Base-by-base conservation (phyloP, 2,888 invertebrate genomes). In the Pilophorus perplexus region DNA sequence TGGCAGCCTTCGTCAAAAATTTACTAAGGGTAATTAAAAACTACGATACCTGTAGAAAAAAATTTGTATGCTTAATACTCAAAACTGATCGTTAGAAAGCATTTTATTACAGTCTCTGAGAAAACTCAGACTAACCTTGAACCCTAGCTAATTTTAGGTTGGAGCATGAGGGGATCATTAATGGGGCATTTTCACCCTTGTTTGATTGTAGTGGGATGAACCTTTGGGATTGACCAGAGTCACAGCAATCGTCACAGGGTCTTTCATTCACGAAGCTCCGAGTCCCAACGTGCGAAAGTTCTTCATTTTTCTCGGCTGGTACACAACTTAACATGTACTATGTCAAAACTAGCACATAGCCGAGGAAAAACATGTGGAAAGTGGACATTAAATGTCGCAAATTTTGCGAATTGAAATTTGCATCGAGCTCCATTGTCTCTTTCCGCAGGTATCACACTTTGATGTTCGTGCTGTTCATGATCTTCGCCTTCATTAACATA, bases 161-260 rank as follows among this genome's bases (percentile, higher is more conserved):
- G n/a, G n/a, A n/a, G n/a, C n/a, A n/a, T n/a, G n/a, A n/a, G n/a
- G n/a, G n/a, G n/a, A n/a, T n/a, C 33, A 33, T 33, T 12, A 12
- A 33, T 33, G 6, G 33, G 12, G 6, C 6, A 6, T 33, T 6
- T 33, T 6, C 6, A 6, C 33, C 6, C 33, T 33, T 33, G 33
- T 55, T 55, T 12, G 3, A 6, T 2, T 44, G 44, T 27, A 59
- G 59, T 40, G 40, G 40, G 59, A 59, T 10, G 27, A 40, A 25
- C 59, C 59, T 2, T 16, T 59, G 25, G 42, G 37, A 3, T 18
- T 59, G 40, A 42, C 25, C 14, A 27, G 20, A 8, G 16, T 6
- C 3, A 27, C 42, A 18, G 27, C 44, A 1, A 40, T 59, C 1
- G 27, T n/a, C 16, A 4, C 44, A 1, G 59, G 42, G 2, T 10